These are phyloP conservation scores for Dicranocentrus wangi DNA, from an alignment of 2,888 invertebrate species.

Conservation along the genomic window DNA sequence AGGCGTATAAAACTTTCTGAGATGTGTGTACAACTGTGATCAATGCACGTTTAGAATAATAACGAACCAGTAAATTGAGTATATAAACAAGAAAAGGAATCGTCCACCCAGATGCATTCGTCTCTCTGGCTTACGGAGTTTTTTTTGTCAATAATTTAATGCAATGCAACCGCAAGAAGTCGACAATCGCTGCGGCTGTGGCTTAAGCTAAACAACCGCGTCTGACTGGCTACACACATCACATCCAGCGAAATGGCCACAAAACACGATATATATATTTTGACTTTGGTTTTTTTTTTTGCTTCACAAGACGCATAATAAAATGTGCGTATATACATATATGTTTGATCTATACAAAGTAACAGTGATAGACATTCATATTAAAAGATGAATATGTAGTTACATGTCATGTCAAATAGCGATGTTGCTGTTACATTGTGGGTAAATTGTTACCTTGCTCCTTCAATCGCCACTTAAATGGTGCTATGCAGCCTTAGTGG, in stretches of 20 bases:
- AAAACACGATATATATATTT: not conserved
- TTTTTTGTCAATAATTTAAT: constrained; percentile 16
- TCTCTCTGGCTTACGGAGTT: not conserved
- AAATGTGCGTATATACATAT: not conserved
- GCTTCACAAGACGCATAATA: not conserved
- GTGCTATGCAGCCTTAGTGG: constrained; percentile 1
- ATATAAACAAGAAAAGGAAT: constrained; percentile 32
- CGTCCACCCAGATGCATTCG: not conserved
- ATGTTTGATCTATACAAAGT: constrained; percentile 21
- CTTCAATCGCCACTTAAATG: constrained; percentile 34
- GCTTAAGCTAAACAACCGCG: constrained; percentile 18
- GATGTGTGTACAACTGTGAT: constrained; percentile 28
- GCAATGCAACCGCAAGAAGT: constrained; percentile 6
- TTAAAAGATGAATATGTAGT: not conserved
- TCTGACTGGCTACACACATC: not conserved
- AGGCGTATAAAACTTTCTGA: not conserved
- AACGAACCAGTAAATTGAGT: constrained; percentile 23
- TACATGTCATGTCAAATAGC: not conserved
- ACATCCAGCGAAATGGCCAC: constrained; percentile 28
- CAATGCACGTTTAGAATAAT: constrained; percentile 34
- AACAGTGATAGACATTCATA: constrained; percentile 9
- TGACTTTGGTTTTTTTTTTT: not conserved
- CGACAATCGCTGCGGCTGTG: constrained; percentile 31
- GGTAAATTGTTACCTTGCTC: constrained; percentile 48
- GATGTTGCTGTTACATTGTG: constrained; percentile 34